Conservation (phyloP, 2,888 invertebrate genomes). For the Parascotia fuliginaria region DNA sequence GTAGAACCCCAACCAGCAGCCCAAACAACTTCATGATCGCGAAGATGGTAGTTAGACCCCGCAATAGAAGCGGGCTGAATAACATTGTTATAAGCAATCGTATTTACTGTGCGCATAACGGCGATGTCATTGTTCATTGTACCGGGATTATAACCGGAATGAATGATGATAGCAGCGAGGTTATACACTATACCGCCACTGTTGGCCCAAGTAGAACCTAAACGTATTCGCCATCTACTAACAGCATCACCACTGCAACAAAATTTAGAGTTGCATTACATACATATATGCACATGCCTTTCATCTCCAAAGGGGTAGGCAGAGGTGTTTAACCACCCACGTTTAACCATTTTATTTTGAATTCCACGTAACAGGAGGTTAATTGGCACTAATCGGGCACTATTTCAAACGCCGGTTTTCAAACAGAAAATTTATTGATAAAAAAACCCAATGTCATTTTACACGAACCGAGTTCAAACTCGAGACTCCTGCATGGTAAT, state of each 20-base stretch:
- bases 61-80: slow-evolving; percentile 50
- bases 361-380: too few species aligned
- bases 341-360: too few species aligned
- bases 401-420: too few species aligned
- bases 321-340: too few species aligned
- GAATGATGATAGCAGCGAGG: slow-evolving; percentile 28
- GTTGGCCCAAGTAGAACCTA: slow-evolving; percentile 47
- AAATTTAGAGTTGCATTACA: too few species aligned
- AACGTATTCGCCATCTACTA: slow-evolving; percentile 42
- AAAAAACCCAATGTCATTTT: too few species aligned
- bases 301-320: too few species aligned
- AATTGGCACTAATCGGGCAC: too few species aligned
- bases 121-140: slow-evolving; percentile 55
- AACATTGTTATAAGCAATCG: slow-evolving; percentile 36
- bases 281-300: too few species aligned
- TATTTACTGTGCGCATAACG: slow-evolving; percentile 40
- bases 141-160: slow-evolving; percentile 31
- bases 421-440: too few species aligned
- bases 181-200: slow-evolving; percentile 45
- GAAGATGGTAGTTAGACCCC: slow-evolving; percentile 53
- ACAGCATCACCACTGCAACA: slow-evolving; percentile 32
- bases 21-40: slow-evolving; percentile 57
- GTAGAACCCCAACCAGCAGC: slow-evolving; percentile 65
- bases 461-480: too few species aligned
- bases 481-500: too few species aligned